A percentile compares a stretch with the other conserved stretches of the same genome.
These are phyloP conservation scores for Copidosoma floridanum DNA, from an alignment of 1,140 invertebrate genomes.

Conservation along the genomic window DNA sequence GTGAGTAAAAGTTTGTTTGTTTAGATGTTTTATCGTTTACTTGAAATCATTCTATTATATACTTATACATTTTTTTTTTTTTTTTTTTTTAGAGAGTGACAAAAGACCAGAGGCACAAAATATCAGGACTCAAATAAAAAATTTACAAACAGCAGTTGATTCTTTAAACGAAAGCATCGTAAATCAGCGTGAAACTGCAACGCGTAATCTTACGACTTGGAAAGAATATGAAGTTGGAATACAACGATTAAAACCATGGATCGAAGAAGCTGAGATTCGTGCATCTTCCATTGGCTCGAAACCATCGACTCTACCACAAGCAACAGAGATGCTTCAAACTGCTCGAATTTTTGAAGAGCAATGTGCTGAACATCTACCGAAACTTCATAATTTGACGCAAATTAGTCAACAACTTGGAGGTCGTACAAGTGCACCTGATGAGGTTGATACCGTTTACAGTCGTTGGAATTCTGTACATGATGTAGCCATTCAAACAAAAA, in stretches of 20 bases:
- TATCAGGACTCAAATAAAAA: conserved; percentile 67
- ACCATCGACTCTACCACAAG: conserved; percentile 76
- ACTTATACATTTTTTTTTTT: neutral
- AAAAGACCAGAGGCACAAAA: conserved; percentile 66
- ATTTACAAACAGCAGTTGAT: conserved; percentile 66
- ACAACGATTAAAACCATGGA: conserved; percentile 81
- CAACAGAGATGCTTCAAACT: conserved; percentile 69
- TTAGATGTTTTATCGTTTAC: conserved; percentile 11
- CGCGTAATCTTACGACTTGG: conserved; percentile 79
- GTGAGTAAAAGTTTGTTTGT: too few relatives aligned
- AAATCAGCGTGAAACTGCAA: conserved; percentile 69
- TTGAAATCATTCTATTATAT: conserved; percentile 13
- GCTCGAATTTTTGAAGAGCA: conserved; percentile 70
- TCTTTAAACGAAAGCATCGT: conserved; percentile 70
- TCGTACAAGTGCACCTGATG: conserved; percentile 72
- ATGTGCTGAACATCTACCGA: conserved; percentile 73
- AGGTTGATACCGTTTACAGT: conserved; percentile 78
- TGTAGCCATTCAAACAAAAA: conserved; percentile 68
- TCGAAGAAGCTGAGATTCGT: conserved; percentile 81
- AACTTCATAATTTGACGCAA: conserved; percentile 69
- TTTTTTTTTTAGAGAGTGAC: conserved; percentile 55
- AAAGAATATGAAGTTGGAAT: conserved; percentile 78
- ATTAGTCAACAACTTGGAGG: conserved; percentile 72
- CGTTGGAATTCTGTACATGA: conserved; percentile 77
- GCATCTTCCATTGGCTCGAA: conserved; percentile 67